phyloP scores from a whole-genome alignment of 1,140 invertebrate species.

The Drosophila novamexicana region DNA sequence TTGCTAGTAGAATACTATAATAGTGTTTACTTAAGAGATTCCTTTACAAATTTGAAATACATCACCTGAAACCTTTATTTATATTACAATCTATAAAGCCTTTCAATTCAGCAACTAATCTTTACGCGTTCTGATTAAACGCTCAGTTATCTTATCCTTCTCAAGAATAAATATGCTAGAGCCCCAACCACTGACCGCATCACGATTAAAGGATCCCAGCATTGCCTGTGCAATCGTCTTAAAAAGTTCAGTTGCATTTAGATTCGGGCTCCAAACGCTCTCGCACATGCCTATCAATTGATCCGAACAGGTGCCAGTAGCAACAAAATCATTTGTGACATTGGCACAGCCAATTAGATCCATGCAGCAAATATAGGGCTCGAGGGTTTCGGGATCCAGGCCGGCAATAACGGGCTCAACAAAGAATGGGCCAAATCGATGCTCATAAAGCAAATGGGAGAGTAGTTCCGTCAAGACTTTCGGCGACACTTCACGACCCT shows the following conservation, averaged over 20 bases:
- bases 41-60: no score
- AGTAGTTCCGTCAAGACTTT: slow-evolving; percentile 95
- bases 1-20: no score
- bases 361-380: slow-evolving; percentile 96
- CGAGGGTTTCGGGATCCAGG: slow-evolving; percentile 92
- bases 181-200: slow-evolving; percentile 98
- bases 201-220: slow-evolving; percentile 96
- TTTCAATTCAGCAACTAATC: background rate
- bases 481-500: slow-evolving; percentile 91
- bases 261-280: slow-evolving; percentile 94
- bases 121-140: slow-evolving; percentile 80
- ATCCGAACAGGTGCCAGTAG: slow-evolving; percentile 95
- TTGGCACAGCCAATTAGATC: slow-evolving; percentile 95
- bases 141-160: slow-evolving; percentile 95
- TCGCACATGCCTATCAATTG: slow-evolving; percentile 99
- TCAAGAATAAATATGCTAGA: slow-evolving; percentile 97
- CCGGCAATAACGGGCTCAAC: slow-evolving; percentile 98
- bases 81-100: no score
- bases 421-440: slow-evolving; percentile 98
- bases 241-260: slow-evolving; percentile 96
- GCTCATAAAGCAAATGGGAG: slow-evolving; percentile 97
- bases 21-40: no score
- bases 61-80: no score
- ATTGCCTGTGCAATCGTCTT: slow-evolving; percentile 96
- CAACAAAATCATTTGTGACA: slow-evolving; percentile 96